phyloP scores from a whole-genome alignment of 1,140 invertebrate genomes.

The Platyura marginata region DNA sequence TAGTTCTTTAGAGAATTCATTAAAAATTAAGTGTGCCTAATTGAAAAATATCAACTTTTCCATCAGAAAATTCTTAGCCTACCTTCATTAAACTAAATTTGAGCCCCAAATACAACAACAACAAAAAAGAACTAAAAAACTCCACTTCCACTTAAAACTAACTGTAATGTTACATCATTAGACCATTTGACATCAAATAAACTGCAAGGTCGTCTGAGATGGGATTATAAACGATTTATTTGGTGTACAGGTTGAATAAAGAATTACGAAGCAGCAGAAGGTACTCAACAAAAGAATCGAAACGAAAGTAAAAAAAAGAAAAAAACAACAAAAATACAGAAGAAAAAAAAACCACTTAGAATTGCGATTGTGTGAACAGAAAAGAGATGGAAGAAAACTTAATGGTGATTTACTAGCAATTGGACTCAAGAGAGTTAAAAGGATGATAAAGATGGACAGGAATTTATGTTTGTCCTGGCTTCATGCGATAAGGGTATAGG shows the following conservation, averaged over 20 bases:
- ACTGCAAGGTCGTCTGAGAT: slow-evolving; percentile 3
- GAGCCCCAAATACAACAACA: background rate
- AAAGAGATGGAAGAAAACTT: background rate
- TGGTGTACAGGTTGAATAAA: background rate
- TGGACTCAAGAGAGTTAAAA: slow-evolving; percentile 1
- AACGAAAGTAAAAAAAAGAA: background rate
- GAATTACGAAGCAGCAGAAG: background rate
- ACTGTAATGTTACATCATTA: background rate
- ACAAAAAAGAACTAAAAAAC: background rate
- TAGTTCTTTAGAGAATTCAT: too few species aligned
- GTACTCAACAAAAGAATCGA: background rate
- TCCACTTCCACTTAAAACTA: background rate
- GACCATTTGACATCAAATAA: slow-evolving; percentile 2
- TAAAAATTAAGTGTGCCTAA: too few species aligned
- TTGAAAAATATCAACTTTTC: too few species aligned
- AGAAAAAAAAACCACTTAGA: too few species aligned
- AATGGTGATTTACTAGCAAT: slow-evolving; percentile 2
- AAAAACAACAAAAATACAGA: background rate
- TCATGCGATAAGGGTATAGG: too few species aligned
- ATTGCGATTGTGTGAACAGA: background rate
- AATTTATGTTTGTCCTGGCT: background rate
- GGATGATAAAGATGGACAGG: background rate
- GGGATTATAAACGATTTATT: slow-evolving; percentile 2
- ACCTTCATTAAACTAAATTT: too few species aligned
- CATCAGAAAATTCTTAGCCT: too few species aligned